Percentiles rank a stretch among this genome's conserved stretches.
These are phyloP conservation scores for Myotis myotis DNA, from an alignment of 2,797 vertebrate species.

Conservation along the genomic window DNA sequence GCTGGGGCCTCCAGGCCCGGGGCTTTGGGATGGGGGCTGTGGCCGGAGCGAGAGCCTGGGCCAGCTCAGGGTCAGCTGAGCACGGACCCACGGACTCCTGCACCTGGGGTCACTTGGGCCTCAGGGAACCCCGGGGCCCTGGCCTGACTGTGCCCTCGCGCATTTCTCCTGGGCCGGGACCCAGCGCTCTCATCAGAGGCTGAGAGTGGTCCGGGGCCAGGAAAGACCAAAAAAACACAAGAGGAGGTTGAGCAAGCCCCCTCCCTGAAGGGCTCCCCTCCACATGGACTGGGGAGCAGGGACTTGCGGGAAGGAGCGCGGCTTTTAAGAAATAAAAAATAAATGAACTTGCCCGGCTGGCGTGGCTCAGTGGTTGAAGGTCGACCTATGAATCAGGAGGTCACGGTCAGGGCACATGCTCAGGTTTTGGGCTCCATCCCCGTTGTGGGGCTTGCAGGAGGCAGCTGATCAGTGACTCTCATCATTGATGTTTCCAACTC, in stretches of 20 bases:
- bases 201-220: neutral
- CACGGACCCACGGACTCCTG: neutral
- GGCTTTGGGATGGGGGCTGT: neutral
- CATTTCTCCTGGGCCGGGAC: neutral
- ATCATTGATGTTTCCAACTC: neutral
- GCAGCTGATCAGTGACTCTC: neutral
- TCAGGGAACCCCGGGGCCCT: neutral
- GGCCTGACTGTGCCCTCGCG: fast-evolving
- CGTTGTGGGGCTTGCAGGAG: neutral
- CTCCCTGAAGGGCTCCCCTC: neutral
- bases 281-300: neutral
- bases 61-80: neutral
- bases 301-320: fast-evolving
- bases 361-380: neutral
- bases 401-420: neutral
- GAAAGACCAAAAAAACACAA: neutral
- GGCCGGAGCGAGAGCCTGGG: neutral
- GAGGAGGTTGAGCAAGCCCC: neutral
- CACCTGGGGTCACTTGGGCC: neutral
- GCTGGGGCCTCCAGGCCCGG: neutral
- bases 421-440: neutral
- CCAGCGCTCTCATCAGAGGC: neutral
- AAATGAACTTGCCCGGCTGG: neutral
- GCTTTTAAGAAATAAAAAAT: neutral
- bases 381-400: neutral